Base-by-base conservation (phyloP, 2,113 vertebrate genomes). In the Amphiprion percula region DNA sequence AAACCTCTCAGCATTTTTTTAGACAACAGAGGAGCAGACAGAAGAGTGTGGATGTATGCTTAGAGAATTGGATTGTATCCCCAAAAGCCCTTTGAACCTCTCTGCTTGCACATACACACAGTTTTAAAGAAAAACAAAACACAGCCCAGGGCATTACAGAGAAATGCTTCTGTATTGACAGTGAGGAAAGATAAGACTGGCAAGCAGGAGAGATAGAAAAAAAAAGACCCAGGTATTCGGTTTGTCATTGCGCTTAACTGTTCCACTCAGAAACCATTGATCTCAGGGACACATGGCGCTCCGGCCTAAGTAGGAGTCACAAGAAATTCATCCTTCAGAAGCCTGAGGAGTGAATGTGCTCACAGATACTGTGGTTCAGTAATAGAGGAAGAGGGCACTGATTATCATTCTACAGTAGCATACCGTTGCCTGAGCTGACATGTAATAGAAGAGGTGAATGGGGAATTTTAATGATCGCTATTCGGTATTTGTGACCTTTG, bases 1-100 rank as follows among this genome's bases (percentile, higher is more conserved):
- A 37, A 82, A 58, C 68, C 74, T 66, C 23, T 6, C 23, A 37
- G 53, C 44, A 11, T 53, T 68, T 54, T 65, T 71, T 63, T 44
- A 28, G 56, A 68, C 69, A 61, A 49, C 9, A 61, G 14, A 41
- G 30, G 33, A 55, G 62, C 67, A 70, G 67, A 73, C 58, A 16
- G 68, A 78, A 47, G 53, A 73, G 30, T 33, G 61, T 53, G 68
- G 24, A 75, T 83, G 67, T 37, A 39, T 71, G 49, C 64, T 63
- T 1, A n/a, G 52, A 76, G 58, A 81, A 74, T 60, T 78, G 81
- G 53, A 79, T 58, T 46, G 78, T 49, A 79, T 84, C 56, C 72
- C 64, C 63, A 52, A 73, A 88, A 77, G 62, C 70, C 79, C 63
- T 80, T 73, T 80, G 72, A 82, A 87, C 75, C 67, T 66, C 23